These are phyloP conservation scores for Leptothorax acervorum DNA, from an alignment of 2,888 invertebrate genomes.

Conservation along the genomic window DNA sequence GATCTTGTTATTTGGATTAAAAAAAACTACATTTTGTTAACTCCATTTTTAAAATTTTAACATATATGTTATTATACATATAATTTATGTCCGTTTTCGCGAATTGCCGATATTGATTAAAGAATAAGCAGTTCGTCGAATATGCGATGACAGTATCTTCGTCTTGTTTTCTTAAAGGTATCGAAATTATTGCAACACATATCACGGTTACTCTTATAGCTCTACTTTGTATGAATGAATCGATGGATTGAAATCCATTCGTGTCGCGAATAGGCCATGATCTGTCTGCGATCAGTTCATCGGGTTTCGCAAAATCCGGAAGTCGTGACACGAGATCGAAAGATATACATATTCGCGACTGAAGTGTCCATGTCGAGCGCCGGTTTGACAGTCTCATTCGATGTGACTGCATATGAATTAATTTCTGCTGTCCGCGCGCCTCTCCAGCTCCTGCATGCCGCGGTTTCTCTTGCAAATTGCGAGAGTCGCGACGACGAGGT, in stretches of 20 bases:
- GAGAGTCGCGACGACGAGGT: constrained; percentile 22
- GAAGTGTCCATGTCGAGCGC: neutral
- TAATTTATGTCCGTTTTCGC: neutral
- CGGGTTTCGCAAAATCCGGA: neutral
- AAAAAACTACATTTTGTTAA: neutral
- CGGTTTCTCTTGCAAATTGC: neutral
- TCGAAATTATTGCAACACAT: neutral
- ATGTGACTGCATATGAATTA: constrained; percentile 29
- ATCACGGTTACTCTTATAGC: neutral
- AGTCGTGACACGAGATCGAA: neutral
- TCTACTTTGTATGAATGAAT: neutral
- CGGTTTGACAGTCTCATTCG: constrained; percentile 1
- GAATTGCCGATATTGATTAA: neutral
- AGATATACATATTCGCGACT: neutral
- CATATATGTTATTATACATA: constrained; percentile 1
- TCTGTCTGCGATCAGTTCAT: neutral
- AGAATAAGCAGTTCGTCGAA: neutral
- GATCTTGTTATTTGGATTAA: neutral
- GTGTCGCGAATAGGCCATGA: neutral
- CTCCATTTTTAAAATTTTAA: neutral
- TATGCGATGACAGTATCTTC: neutral
- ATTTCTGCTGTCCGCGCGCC: constrained; percentile 18
- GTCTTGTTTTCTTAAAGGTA: neutral
- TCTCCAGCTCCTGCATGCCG: too few relatives aligned
- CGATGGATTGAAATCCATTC: neutral